Base-by-base conservation (phyloP, 2,797 vertebrate species). In the Botia kubotai region DNA sequence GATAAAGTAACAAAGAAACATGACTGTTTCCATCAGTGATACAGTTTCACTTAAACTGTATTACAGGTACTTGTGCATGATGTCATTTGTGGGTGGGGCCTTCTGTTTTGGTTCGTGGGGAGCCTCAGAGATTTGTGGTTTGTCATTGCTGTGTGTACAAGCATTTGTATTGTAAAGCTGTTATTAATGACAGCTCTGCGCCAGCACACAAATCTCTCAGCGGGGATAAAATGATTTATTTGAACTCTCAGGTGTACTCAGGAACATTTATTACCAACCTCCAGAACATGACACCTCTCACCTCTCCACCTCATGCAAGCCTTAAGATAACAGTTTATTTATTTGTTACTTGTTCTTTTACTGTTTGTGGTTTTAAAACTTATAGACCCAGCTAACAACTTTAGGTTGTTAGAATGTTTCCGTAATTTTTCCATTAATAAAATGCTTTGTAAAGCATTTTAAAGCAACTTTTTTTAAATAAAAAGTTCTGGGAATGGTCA, bases 171-270 rank as follows among this genome's bases (percentile, higher is more conserved):
- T 82, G 69, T 77, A 57, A 72, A 26, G 84, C 82, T 68, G 80
- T 86, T 86, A 90, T 88, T 89, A 82, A 80, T 82, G 74, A 85
- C 75, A 50, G 36, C 62, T 79, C 50, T 62, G 68, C 87, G 84
- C 82, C 77, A 70, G 48, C 82, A 63, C 75, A 50, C 75, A 85
- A 78, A 68, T 77, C 82, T 75, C 72, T 72, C 58, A 19, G 74
- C 68, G 63, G 1, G 62, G 72, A 83, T 83, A 79, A 26, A 26
- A 81, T 29, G 70, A 70, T 52, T 82, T 79, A 79, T 85, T 79
- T 87, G 55, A 86, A 82, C 72, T 72, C 74, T 73, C 81, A 84
- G 67, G 79, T 74, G 73, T 62, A 76, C 58, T 77, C 72, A 63
- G 33, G 71, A 65, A 79, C 80, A 82, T 74, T 68, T 48, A 50